Percentiles rank a stretch among this genome's conserved stretches.
Conservation (phyloP, 2,113 vertebrate genomes). For the Prunella himalayana region DNA sequence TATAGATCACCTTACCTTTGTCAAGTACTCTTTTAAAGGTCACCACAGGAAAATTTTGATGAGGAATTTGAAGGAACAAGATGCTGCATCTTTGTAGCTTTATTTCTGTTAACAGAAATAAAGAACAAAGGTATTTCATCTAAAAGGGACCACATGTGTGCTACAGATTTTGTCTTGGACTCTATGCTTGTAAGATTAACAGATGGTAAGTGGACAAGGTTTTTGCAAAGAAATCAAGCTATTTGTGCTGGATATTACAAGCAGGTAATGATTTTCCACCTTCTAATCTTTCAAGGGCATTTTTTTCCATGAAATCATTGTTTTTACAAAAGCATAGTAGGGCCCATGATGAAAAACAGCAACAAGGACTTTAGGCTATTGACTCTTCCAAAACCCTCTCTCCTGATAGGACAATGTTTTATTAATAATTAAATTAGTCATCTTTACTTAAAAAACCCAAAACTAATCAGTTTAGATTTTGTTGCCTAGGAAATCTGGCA, state of each 20-base stretch:
- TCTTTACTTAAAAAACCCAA: background rate
- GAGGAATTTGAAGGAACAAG: background rate
- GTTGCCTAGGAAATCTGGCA: background rate
- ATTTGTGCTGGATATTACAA: background rate
- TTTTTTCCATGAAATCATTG: background rate
- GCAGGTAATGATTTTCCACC: background rate
- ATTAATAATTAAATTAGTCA: background rate
- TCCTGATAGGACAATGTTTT: background rate
- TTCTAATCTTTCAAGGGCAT: background rate
- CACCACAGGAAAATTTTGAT: background rate
- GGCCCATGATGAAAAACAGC: background rate
- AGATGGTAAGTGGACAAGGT: background rate
- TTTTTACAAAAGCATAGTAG: background rate
- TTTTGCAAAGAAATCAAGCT: background rate
- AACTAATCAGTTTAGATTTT: background rate
- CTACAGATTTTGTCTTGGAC: background rate
- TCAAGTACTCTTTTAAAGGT: background rate
- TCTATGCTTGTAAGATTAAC: background rate
- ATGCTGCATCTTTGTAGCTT: background rate
- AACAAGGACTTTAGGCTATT: background rate
- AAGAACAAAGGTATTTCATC: background rate
- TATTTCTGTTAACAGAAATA: background rate
- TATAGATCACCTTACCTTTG: background rate
- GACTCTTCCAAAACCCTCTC: background rate
- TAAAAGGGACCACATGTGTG: background rate